Evolutionary conservation across 2,113 vertebrate genomes (phyloP).

Genomic region (Cathartes aura): DNA sequence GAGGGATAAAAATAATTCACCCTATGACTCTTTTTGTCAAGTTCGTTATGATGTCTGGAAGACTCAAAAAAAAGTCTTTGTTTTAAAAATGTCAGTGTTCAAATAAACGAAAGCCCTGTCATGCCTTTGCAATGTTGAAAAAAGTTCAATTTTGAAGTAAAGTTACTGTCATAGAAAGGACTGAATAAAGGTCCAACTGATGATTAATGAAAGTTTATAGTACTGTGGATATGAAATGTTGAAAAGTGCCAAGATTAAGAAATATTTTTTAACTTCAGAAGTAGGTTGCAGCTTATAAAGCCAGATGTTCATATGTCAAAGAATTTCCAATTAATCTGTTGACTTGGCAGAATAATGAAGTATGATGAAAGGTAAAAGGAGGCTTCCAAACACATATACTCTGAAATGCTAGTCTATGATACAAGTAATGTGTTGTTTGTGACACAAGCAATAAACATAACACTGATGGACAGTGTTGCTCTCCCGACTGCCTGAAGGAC

Average conservation of each 20-base stretch:
- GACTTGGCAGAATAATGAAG: neutral
- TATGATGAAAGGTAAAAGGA: neutral
- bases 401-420: neutral
- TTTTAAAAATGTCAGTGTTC: slow-evolving; percentile 3
- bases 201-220: neutral
- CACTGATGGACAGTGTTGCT: neutral
- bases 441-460: neutral
- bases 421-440: neutral
- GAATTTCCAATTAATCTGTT: neutral
- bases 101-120: neutral
- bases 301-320: neutral
- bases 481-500: neutral
- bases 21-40: neutral
- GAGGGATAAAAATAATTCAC: neutral
- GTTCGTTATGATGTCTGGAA: neutral
- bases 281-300: neutral
- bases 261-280: neutral
- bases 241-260: neutral
- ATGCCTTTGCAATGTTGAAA: neutral
- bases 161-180: neutral
- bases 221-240: neutral
- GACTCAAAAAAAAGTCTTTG: neutral
- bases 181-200: neutral
- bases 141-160: neutral
- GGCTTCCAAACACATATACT: neutral